Base-by-base conservation (phyloP, 2,888 invertebrate genomes). In the Eupsilia transversa region DNA sequence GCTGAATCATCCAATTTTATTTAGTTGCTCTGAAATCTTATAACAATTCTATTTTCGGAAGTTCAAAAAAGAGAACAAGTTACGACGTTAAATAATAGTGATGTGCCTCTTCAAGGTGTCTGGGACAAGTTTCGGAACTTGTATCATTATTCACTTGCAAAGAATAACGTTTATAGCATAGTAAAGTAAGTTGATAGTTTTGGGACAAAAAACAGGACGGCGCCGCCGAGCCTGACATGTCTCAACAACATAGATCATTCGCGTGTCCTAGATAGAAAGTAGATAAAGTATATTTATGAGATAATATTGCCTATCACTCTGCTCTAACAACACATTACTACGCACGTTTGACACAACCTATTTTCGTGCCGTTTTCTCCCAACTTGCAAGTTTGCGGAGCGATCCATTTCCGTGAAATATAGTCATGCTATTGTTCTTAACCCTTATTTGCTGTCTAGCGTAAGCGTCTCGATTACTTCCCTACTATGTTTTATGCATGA, bases 401-500 rank as follows among this genome's bases (percentile, higher is more conserved):
- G 66, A 77, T 75, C 72, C 64, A 87, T 85, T 83, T 81, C 75
- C 65, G 38, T 82, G 56, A 85, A 79, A 79, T 82, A 86, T 80
- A 77, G 82, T 73, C 81, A 80, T 66, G 74, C 74, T 76, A 79
- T 84, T 84, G 85, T 83, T 80, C 80, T 83, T 83, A 84, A 87
- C 86, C 86, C 83, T 86, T 81, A 83, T 80, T 82, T 79, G 72
- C 77, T 72, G 71, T 74, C 85, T 85, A 85, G 86, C 85, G 85
- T 84, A 87, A 69, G 72, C 67, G 76, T 82, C 64, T 75, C 78
- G 82, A 82, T 86, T 85, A 84, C 87, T 88, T 87, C 78, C 73
- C 68, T 82, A 68, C 80, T 67, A 92, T 93, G 90, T 92, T 89
- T 93, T 90, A 93, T 92, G 89, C 91, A 93, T 93, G 91, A 94